Conservation (phyloP, 2,797 vertebrate genomes). For the Enteromius afrohamiltoni region DNA sequence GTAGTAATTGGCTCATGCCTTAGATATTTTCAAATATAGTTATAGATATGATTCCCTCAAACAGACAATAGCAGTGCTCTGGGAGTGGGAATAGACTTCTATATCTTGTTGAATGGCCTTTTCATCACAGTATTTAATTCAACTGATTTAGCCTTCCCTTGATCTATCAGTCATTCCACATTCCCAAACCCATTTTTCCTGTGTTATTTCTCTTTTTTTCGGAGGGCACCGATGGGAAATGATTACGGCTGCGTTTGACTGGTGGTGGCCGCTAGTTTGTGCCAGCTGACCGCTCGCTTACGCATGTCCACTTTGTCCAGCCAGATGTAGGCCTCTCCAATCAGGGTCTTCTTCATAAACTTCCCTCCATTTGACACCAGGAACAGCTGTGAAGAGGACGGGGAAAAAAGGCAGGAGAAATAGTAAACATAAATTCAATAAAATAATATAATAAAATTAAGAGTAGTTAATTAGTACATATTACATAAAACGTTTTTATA, state of each 20-base stretch:
- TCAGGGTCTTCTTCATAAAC: constrained; percentile 98
- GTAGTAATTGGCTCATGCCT: constrained; percentile 46
- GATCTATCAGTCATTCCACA: neutral
- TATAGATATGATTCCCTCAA: neutral
- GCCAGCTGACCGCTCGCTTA: constrained; percentile 98
- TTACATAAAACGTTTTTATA: neutral
- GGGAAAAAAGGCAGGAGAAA: neutral
- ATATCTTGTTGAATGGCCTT: neutral
- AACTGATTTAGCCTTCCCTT: neutral
- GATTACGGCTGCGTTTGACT: constrained; percentile 84
- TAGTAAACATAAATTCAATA: neutral
- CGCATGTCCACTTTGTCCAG: constrained; percentile 99
- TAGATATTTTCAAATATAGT: neutral
- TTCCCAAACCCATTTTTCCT: neutral
- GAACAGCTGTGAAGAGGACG: constrained; percentile 80
- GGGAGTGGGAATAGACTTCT: neutral
- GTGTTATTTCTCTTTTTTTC: neutral
- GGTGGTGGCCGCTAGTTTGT: constrained; percentile 93
- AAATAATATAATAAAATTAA: neutral
- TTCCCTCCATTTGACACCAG: constrained; percentile 97
- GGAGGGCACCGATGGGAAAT: neutral
- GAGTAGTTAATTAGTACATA: neutral
- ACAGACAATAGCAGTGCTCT: neutral
- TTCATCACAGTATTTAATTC: neutral
- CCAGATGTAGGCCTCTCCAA: constrained; percentile 98